A percentile compares a stretch with the other conserved stretches of the same genome.
phyloP scores from a whole-genome alignment of 2,113 vertebrate species.

The Neolamprologus hecqui region DNA sequence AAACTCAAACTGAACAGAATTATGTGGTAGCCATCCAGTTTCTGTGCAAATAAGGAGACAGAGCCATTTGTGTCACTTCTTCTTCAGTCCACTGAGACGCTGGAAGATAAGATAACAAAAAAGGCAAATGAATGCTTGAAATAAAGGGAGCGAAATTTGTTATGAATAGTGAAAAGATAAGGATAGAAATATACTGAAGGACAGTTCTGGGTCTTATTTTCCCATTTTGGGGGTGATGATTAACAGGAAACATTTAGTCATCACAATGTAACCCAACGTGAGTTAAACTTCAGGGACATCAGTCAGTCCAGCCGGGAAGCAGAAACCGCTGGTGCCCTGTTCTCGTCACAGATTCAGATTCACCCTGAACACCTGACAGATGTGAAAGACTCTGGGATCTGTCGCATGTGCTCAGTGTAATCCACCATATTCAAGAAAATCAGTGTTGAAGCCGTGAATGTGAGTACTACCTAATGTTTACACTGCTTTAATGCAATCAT shows the following conservation, averaged over 20 bases:
- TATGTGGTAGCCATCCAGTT: not conserved
- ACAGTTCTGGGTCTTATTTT: not conserved
- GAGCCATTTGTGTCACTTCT: not conserved
- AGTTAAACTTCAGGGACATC: not conserved
- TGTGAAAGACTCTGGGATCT: not conserved
- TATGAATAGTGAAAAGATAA: not conserved
- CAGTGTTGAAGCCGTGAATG: not conserved
- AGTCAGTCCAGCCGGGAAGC: not conserved
- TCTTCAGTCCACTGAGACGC: not conserved
- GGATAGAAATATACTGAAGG: not conserved
- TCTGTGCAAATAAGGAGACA: not conserved
- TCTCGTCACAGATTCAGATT: accelerated
- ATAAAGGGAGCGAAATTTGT: accelerated
- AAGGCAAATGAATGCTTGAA: not conserved
- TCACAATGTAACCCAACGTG: accelerated
- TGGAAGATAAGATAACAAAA: not conserved
- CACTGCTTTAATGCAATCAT: not conserved
- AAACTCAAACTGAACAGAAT: not conserved
- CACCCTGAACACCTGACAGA: not conserved
- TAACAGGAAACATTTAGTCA: not conserved
- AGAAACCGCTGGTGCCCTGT: too few relatives aligned
- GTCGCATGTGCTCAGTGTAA: not conserved
- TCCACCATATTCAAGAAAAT: not conserved
- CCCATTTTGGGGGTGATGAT: accelerated
- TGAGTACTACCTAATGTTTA: not conserved